phyloP scores from a whole-genome alignment of 2,888 invertebrate species.

The Seira sanloemensis region DNA sequence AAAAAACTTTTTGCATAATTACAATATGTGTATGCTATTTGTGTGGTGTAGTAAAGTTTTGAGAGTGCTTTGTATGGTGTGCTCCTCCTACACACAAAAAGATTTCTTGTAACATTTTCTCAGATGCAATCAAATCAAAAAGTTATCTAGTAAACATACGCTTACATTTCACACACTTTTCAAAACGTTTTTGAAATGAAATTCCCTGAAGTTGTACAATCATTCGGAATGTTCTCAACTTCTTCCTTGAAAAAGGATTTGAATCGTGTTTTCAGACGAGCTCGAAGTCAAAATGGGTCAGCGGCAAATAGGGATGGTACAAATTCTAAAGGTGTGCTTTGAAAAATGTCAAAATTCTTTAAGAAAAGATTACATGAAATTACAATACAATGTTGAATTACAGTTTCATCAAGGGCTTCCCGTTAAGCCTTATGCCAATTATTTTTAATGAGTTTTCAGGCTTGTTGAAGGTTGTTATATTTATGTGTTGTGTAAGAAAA shows the following conservation, averaged over 20 bases:
- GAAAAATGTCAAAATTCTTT: neutral
- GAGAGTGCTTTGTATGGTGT: neutral
- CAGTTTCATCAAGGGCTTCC: no score
- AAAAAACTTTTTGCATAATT: neutral
- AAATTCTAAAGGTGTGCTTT: constrained; percentile 27
- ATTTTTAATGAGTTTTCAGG: no score
- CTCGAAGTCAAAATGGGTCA: constrained; percentile 58
- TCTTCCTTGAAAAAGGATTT: constrained; percentile 67
- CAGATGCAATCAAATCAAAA: neutral
- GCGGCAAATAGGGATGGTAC: constrained; percentile 30
- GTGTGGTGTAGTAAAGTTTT: neutral
- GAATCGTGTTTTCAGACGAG: constrained; percentile 67
- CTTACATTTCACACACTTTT: neutral
- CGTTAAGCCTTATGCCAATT: no score
- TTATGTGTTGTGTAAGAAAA: neutral
- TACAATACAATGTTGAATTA: no score
- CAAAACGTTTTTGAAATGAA: constrained; percentile 52
- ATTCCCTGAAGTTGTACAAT: constrained; percentile 60
- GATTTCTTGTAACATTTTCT: neutral
- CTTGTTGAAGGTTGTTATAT: neutral
- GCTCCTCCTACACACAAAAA: neutral
- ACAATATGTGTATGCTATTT: neutral
- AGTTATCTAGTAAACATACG: neutral
- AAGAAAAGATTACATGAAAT: neutral
- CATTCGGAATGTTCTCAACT: constrained; percentile 68